Conservation (phyloP, 2,797 vertebrate genomes). For the Eleutherodactylus coqui region DNA sequence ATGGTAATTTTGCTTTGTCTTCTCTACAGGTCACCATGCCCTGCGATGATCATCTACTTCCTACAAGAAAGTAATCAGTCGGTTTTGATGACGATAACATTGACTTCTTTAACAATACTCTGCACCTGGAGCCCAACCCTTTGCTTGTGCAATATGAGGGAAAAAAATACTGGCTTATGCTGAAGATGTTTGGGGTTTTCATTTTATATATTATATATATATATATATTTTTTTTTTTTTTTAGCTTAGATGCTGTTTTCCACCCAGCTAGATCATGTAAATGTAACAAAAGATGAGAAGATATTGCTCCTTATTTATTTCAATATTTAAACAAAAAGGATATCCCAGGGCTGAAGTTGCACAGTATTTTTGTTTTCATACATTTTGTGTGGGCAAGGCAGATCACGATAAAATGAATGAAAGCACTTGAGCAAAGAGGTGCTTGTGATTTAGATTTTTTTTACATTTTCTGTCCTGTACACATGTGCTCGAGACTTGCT, state of each 20-base stretch:
- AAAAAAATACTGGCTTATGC: constrained; percentile 59
- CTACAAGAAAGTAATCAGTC: constrained; percentile 78
- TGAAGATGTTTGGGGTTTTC: constrained; percentile 39
- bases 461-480: constrained; percentile 79
- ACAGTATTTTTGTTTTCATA: constrained; percentile 81
- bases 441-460: constrained; percentile 70
- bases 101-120: constrained; percentile 63
- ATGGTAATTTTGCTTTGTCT: constrained; percentile 71
- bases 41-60: constrained; percentile 67
- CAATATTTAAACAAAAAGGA: constrained; percentile 77
- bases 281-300: constrained; percentile 67
- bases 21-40: constrained; percentile 74
- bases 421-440: constrained; percentile 75
- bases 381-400: constrained; percentile 71
- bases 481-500: constrained; percentile 75
- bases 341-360: constrained; percentile 72
- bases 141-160: constrained; percentile 80
- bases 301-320: constrained; percentile 82
- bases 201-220: constrained; percentile 49
- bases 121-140: constrained; percentile 72
- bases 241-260: constrained; percentile 72
- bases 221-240: too few species aligned
- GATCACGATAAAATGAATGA: constrained; percentile 64
- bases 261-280: constrained; percentile 16
- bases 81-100: constrained; percentile 57